A percentile compares a stretch with the other conserved stretches of the same genome.
phyloP scores from a whole-genome alignment of 2,797 vertebrate species.

The Sebastolobus alascanus region DNA sequence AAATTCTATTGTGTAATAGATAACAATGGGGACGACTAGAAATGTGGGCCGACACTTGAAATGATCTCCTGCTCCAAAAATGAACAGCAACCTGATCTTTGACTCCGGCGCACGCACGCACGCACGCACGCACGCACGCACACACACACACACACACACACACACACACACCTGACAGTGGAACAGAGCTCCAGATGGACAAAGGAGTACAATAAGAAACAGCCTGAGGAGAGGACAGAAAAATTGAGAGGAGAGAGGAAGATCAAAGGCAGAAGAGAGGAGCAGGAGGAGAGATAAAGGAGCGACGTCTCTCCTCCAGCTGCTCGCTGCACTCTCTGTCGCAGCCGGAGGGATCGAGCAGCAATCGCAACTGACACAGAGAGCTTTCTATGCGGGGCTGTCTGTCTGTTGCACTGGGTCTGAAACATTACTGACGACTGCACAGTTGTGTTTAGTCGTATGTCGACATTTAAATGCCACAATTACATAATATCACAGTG shows the following conservation, averaged over 20 bases:
- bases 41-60: conserved; percentile 42
- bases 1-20: conserved; percentile 28
- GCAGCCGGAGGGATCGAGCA: conserved; percentile 48
- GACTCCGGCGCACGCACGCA: conserved; percentile 1
- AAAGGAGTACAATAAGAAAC: conserved; percentile 59
- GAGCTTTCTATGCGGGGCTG: conserved; percentile 7
- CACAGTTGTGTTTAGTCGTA: not conserved
- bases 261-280: conserved; percentile 67
- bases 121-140: not conserved
- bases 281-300: conserved; percentile 57
- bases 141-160: not conserved
- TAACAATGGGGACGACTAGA: conserved; percentile 31
- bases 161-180: conserved; percentile 26
- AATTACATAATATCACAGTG: not conserved
- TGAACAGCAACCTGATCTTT: conserved; percentile 53
- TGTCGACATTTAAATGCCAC: not conserved
- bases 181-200: conserved; percentile 63
- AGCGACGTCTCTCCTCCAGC: conserved; percentile 58
- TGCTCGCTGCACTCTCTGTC: conserved; percentile 54
- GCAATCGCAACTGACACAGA: conserved; percentile 43
- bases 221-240: conserved; percentile 47
- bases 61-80: conserved; percentile 46
- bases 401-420: conserved; percentile 1
- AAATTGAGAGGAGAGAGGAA: conserved; percentile 33
- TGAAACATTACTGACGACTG: not conserved